Conservation (phyloP, 2,113 vertebrate species). For the Phrynocephalus versicolor region DNA sequence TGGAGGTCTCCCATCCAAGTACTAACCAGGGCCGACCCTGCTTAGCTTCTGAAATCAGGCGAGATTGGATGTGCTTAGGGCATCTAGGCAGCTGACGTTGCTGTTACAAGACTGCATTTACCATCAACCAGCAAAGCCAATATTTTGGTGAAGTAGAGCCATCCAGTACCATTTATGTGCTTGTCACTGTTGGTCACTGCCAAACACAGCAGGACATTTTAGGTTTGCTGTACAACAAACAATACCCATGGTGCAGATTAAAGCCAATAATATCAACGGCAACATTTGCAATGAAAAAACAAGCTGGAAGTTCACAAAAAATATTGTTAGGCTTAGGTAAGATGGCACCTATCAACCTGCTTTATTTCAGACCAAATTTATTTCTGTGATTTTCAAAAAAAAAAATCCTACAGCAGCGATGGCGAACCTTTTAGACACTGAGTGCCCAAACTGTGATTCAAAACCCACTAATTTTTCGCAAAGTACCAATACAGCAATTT, state of each 20-base stretch:
- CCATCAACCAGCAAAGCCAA: slow-evolving; percentile 39
- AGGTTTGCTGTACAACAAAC: neutral
- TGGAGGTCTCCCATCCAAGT: too few species aligned
- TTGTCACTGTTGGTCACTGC: neutral
- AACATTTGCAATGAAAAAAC: neutral
- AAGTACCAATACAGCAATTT: too few species aligned
- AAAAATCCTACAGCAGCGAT: too few species aligned
- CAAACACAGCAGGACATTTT: neutral
- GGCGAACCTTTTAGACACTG: too few species aligned
- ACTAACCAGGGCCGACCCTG: too few species aligned
- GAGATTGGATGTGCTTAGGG: too few species aligned
- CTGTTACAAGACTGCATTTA: slow-evolving; percentile 30
- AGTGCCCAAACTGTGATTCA: too few species aligned
- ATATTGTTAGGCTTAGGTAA: neutral
- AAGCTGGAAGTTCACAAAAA: neutral
- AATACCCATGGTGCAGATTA: neutral
- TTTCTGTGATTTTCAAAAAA: neutral
- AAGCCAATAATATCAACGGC: neutral
- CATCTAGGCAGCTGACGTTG: too few species aligned
- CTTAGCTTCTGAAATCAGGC: too few species aligned
- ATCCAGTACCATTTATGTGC: neutral
- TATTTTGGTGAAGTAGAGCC: slow-evolving; percentile 39
- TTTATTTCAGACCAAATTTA: neutral
- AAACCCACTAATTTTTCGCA: too few species aligned
- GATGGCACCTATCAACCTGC: neutral